Base-by-base conservation (phyloP, 2,888 invertebrate genomes). In the Ctenicera cuprea region DNA sequence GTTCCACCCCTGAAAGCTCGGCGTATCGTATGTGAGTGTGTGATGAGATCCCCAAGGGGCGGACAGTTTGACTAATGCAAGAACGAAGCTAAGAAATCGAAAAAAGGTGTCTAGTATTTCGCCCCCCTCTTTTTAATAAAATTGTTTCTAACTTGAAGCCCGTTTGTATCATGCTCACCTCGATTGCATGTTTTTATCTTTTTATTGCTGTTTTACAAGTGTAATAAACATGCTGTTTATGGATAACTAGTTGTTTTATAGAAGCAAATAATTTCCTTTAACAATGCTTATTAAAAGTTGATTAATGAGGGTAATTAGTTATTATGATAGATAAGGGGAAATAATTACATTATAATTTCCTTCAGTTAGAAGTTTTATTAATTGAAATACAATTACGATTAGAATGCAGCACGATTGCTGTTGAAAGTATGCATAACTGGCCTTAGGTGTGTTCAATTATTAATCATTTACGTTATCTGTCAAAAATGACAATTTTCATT, bases 11-110 rank as follows among this genome's bases (percentile, higher is more conserved):
- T 80, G 78, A 70, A 73, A 80, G 76, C 79, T 82, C 83, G 78
- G 81, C 86, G 85, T 85, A 86, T 85, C 85, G 85, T 86, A 85
- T 86, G 85, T 86, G 86, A 85, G 84, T 85, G 81, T 86, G 86
- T 86, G 85, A 83, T 82, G 81, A 83, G 80, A 76, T 81, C 80
- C 78, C 81, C 77, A 80, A 81, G 83, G 84, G 85, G 85, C 85
- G 85, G 85, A 85, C 84, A 83, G 82, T 76, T 78, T 78, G 78
- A 79, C 67, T 77, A 79, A 80, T 78, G 74, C 50, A 67, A 72
- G 73, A 77, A 74, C 57, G 71, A 65, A 72, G 45, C 43, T 33
- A 68, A 61, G 68, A 68, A 67, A 68, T 37, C 48, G 75, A 54
- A 71, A 59, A 68, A 45, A 67, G 33, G 26, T 26, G 61, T 12